A percentile compares a stretch with the other conserved stretches of the same genome.
Conservation (phyloP, 2,888 invertebrate species). For the Tenthredo scrophulariae region DNA sequence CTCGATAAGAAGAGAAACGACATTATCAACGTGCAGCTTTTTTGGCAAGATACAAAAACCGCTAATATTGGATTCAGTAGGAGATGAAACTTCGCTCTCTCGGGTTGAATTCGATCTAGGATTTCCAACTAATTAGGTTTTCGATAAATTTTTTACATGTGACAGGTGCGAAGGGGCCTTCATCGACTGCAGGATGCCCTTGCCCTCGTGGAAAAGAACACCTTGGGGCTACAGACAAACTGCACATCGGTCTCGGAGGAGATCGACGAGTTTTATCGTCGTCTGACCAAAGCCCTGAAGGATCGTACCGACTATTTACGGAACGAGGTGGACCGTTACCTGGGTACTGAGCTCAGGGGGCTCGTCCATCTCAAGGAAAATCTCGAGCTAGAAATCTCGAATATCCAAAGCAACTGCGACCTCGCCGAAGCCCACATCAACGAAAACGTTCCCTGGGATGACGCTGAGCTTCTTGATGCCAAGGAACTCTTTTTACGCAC, state of each 20-base stretch:
- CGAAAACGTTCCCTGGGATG: conserved; percentile 94
- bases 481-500: conserved; percentile 98
- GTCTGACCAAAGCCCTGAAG: conserved; percentile 92
- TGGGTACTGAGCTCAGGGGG: conserved; percentile 92
- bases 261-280: conserved; percentile 94
- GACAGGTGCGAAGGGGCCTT: conserved; percentile 88
- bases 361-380: conserved; percentile 94
- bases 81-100: not conserved
- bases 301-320: conserved; percentile 93
- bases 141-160: not conserved
- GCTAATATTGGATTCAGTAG: not conserved
- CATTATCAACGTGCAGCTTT: not conserved
- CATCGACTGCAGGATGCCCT: conserved; percentile 94
- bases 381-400: conserved; percentile 95
- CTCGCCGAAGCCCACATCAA: conserved; percentile 96
- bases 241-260: conserved; percentile 95
- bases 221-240: conserved; percentile 92
- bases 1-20: not conserved
- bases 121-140: not conserved
- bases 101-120: not conserved
- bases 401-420: conserved; percentile 98
- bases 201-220: conserved; percentile 92
- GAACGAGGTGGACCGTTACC: conserved; percentile 95
- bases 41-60: not conserved
- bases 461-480: conserved; percentile 95